phyloP scores from a whole-genome alignment of 2,888 invertebrate genomes.

The Hypena proboscidalis region DNA sequence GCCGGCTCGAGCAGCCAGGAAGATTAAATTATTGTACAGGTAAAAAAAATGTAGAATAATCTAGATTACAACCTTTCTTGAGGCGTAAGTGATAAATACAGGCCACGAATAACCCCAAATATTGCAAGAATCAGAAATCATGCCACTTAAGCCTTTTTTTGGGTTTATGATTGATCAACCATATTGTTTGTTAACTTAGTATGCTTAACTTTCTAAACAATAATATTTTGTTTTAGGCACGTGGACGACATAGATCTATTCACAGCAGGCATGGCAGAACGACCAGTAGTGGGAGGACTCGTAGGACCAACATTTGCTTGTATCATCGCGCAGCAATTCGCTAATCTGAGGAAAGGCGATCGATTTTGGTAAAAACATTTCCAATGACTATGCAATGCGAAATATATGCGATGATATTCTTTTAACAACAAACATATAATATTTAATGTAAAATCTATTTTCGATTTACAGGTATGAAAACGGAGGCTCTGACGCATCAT shows the following conservation, averaged over 20 bases:
- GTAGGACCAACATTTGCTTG: constrained; percentile 96
- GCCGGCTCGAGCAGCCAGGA: constrained; percentile 86
- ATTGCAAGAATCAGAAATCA: too few species aligned
- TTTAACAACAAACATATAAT: too few species aligned
- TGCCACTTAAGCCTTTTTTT: too few species aligned
- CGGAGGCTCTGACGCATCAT: constrained; percentile 89
- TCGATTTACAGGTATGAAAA: constrained; percentile 89
- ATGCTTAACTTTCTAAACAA: background rate
- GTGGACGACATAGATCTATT: constrained; percentile 94
- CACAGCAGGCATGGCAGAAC: constrained; percentile 93
- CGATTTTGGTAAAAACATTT: constrained; percentile 87
- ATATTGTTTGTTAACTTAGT: too few species aligned
- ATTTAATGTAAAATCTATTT: background rate
- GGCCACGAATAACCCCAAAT: too few species aligned
- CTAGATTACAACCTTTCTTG: too few species aligned
- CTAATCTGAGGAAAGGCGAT: constrained; percentile 91
- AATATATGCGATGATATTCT: too few species aligned
- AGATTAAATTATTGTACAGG: constrained; percentile 86
- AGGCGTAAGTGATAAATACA: too few species aligned
- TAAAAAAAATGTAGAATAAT: constrained; percentile 38
- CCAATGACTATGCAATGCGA: too few species aligned
- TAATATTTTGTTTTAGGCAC: constrained; percentile 73
- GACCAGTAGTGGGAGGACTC: constrained; percentile 91
- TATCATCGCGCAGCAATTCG: constrained; percentile 94
- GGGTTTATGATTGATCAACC: background rate